A percentile compares a stretch with the other conserved stretches of the same genome.
phyloP scores from a whole-genome alignment of 2,797 vertebrate genomes.

The Rhincodon typus region DNA sequence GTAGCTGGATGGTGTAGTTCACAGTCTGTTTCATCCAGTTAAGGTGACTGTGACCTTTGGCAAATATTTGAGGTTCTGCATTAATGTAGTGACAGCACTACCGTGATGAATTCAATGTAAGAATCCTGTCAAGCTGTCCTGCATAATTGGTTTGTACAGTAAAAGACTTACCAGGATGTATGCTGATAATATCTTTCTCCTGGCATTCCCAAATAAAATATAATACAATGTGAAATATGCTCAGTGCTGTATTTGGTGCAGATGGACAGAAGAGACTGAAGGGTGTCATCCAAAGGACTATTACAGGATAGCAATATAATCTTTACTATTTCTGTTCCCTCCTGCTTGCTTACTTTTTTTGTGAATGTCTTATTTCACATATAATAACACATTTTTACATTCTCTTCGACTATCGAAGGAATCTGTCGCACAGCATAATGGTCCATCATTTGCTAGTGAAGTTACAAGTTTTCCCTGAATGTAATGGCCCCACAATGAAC shows the following conservation, averaged over 20 bases:
- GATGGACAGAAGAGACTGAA: background rate
- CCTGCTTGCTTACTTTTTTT: background rate
- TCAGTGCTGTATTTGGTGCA: background rate
- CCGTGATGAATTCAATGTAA: conserved; percentile 3
- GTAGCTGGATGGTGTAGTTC: conserved; percentile 12
- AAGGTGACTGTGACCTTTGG: conserved; percentile 8
- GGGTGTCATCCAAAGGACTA: background rate
- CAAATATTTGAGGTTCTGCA: background rate
- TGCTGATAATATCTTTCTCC: background rate
- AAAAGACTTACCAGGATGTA: background rate
- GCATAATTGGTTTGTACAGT: background rate
- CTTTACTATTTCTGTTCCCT: background rate
- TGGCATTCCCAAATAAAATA: background rate
- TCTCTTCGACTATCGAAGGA: no score
- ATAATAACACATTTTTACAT: background rate
- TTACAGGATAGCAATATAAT: background rate
- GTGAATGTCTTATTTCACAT: background rate
- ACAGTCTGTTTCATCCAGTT: background rate
- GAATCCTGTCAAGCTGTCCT: background rate
- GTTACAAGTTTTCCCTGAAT: background rate
- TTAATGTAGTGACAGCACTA: background rate
- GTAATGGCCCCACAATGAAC: no score
- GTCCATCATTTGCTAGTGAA: no score
- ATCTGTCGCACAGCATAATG: background rate
- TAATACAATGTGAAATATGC: background rate